Conservation (phyloP, 1,140 invertebrate genomes). For the Heliconius nattereri region DNA sequence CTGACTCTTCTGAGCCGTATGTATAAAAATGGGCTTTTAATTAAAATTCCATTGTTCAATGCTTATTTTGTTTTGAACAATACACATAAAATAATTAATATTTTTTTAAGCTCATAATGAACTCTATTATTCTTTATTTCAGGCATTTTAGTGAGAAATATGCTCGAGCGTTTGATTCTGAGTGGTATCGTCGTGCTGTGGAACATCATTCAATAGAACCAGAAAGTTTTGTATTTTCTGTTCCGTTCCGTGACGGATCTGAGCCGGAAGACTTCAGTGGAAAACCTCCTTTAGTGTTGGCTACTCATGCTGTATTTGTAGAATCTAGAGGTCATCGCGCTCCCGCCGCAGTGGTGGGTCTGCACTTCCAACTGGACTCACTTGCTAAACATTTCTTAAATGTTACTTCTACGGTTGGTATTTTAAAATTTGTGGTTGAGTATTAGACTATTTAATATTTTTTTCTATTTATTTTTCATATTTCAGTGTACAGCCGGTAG, state of each 20-base stretch:
- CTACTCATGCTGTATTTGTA: conserved; percentile 94
- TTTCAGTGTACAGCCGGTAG: conserved; percentile 87
- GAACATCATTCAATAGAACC: conserved; percentile 93
- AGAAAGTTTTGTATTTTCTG: conserved; percentile 95
- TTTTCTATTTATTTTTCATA: conserved; percentile 17
- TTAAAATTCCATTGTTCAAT: conserved; percentile 9
- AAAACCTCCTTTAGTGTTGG: conserved; percentile 88
- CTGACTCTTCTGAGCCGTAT: conserved; percentile 86
- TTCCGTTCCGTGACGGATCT: conserved; percentile 88
- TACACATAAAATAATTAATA: conserved; percentile 3
- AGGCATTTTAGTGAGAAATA: conserved; percentile 92
- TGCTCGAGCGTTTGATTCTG: conserved; percentile 91
- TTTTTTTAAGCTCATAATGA: background rate
- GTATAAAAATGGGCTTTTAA: conserved; percentile 63
- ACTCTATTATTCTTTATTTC: conserved; percentile 37
- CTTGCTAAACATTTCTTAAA: conserved; percentile 92
- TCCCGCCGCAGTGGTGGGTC: conserved; percentile 93
- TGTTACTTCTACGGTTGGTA: conserved; percentile 90
- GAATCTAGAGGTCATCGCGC: conserved; percentile 91
- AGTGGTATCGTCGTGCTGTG: conserved; percentile 96
- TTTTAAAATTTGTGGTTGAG: conserved; percentile 10
- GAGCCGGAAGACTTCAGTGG: conserved; percentile 79
- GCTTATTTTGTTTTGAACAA: conserved; percentile 2
- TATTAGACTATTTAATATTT: background rate
- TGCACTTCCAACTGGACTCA: conserved; percentile 91